Percentiles rank a stretch among this genome's conserved stretches.
Conservation (phyloP, 2,888 invertebrate genomes). For the Prenolepis imparis region DNA sequence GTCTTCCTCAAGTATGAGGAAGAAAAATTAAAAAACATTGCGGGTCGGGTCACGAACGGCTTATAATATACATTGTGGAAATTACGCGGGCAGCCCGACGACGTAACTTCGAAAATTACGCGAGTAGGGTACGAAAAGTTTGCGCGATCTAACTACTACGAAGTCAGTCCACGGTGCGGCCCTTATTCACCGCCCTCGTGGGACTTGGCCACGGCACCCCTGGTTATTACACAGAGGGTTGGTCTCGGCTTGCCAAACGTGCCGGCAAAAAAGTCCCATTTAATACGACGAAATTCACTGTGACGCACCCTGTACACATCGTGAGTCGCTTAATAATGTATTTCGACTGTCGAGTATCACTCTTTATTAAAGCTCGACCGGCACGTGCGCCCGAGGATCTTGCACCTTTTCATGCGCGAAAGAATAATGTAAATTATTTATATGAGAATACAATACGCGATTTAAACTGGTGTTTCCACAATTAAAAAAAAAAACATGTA, state of each 20-base stretch:
- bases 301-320: slow-evolving; percentile 64
- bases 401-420: background rate
- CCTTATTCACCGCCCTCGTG: slow-evolving; percentile 80
- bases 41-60: slow-evolving; percentile 74
- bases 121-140: slow-evolving; percentile 76
- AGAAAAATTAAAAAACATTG: slow-evolving; percentile 74
- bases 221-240: slow-evolving; percentile 73
- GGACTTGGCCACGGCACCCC: slow-evolving; percentile 72
- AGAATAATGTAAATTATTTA: background rate
- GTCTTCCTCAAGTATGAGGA: slow-evolving; percentile 43
- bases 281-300: slow-evolving; percentile 75
- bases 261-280: slow-evolving; percentile 74
- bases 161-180: slow-evolving; percentile 80
- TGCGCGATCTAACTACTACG: slow-evolving; percentile 77
- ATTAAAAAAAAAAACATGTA: background rate
- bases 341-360: slow-evolving; percentile 61
- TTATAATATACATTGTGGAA: slow-evolving; percentile 76
- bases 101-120: slow-evolving; percentile 77
- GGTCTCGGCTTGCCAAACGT: slow-evolving; percentile 69
- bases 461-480: background rate
- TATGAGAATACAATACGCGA: background rate
- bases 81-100: slow-evolving; percentile 74
- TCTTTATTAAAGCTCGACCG: slow-evolving; percentile 57
- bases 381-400: slow-evolving; percentile 5
- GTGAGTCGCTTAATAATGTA: slow-evolving; percentile 66